Percentiles rank a stretch among this genome's conserved stretches.
phyloP scores from a whole-genome alignment of 2,797 vertebrate species.

The Sandelia bainsii region DNA sequence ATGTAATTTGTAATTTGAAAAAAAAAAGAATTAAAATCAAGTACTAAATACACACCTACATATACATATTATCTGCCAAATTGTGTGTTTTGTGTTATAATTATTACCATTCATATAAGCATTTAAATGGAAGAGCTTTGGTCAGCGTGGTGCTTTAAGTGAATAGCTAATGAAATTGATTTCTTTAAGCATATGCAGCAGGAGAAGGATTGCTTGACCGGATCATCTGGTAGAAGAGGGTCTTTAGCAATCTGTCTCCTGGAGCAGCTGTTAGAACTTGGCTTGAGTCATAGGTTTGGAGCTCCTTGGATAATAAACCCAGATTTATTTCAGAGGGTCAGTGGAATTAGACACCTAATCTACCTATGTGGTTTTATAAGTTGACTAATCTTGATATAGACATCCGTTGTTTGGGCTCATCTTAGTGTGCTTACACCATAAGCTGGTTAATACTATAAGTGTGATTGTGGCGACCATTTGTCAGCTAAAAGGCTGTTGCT shows the following conservation, averaged over 20 bases:
- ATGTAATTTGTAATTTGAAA: not conserved
- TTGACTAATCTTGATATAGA: constrained; percentile 85
- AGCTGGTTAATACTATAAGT: constrained; percentile 79
- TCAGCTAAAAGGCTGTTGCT: constrained; percentile 56
- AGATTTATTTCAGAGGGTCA: constrained; percentile 88
- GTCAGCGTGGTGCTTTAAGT: constrained; percentile 5
- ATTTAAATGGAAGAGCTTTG: constrained; percentile 1
- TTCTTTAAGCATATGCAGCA: constrained; percentile 65
- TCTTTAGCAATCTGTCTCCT: constrained; percentile 89
- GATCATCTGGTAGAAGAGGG: constrained; percentile 75
- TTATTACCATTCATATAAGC: not conserved
- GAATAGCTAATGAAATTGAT: constrained; percentile 70
- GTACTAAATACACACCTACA: too few relatives aligned
- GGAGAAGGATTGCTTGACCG: constrained; percentile 62
- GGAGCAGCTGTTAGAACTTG: constrained; percentile 89
- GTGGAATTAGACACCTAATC: constrained; percentile 92
- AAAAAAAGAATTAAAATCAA: not conserved
- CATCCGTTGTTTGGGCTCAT: constrained; percentile 82
- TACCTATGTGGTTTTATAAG: constrained; percentile 88
- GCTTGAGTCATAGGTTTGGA: constrained; percentile 86
- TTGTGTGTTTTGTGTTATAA: not conserved
- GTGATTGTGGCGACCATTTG: constrained; percentile 76
- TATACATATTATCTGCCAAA: not conserved
- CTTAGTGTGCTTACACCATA: constrained; percentile 76
- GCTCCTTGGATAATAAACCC: constrained; percentile 86